These are phyloP conservation scores for Drosophila antonietae DNA, from an alignment of 2,888 invertebrate species.

Conservation along the genomic window DNA sequence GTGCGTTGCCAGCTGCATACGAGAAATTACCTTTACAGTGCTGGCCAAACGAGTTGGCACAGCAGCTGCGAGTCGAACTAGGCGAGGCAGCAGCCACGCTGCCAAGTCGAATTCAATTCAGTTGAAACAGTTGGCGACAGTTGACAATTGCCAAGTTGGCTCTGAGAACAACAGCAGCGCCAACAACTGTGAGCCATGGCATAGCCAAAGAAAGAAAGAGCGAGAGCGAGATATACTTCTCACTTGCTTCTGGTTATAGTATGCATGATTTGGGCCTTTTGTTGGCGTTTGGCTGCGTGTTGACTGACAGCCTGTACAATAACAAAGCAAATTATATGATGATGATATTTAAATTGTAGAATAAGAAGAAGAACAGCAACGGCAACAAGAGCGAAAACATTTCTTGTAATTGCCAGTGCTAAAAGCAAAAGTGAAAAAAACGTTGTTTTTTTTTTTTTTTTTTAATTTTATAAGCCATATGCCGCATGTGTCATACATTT, in stretches of 20 bases:
- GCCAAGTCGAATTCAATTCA: background rate
- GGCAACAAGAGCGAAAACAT: background rate
- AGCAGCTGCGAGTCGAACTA: background rate
- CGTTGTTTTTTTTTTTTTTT: background rate
- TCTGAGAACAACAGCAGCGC: background rate
- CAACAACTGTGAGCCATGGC: background rate
- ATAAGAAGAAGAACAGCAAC: background rate
- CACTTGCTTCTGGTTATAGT: background rate
- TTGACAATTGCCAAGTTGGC: constrained; percentile 25
- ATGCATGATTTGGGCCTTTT: constrained; percentile 2
- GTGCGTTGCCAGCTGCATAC: background rate
- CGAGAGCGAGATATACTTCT: background rate
- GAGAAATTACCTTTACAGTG: background rate
- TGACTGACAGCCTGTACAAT: constrained; percentile 29
- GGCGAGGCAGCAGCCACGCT: constrained; percentile 1
- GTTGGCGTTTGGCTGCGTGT: constrained; percentile 18
- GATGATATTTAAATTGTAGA: background rate
- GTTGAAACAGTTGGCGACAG: constrained; percentile 42
- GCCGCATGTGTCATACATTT: constrained; percentile 61
- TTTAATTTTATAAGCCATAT: constrained; percentile 29
- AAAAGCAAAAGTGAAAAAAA: constrained; percentile 35
- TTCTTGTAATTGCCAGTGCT: constrained; percentile 44
- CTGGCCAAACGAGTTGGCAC: constrained; percentile 15
- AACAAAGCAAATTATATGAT: constrained; percentile 3
- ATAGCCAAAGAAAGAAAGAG: background rate